Base-by-base conservation (phyloP, 2,888 invertebrate genomes). In the Cyaniris semiargus region DNA sequence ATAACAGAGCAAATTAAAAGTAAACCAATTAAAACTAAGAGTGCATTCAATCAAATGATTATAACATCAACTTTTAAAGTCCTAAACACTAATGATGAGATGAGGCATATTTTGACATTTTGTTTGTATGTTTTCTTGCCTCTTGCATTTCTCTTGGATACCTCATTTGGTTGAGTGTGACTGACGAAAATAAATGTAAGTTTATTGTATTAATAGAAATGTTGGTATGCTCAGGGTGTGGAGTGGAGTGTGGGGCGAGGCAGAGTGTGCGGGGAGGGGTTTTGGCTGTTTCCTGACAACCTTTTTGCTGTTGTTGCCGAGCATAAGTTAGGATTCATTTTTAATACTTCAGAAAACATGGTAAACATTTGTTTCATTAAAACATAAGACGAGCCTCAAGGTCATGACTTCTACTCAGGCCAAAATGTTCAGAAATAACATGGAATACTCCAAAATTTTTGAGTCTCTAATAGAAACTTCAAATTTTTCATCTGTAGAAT, bases 141-240 rank as follows among this genome's bases (percentile, higher is more conserved):
- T 44, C 44, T 44, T 13, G 44, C 10, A 13, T 44, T 3, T 44
- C 10, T 44, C 3, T 44, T 44, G 44, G 44, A 3, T 10, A 13
- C 15, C 1, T 66, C 27, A 31, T 66, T 27, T 66, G 66, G 66
- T 66, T 66, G 66, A 66, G 27, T 27, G 27, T 66, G 66, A 27
- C 66, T 27, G 31, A 31, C 1, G 18, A 15, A 85, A 87, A 79
- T 60, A 76, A 77, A 77, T 78, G 76, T 80, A 80, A 76, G 27
- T 78, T 79, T 78, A 80, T 78, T 78, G 80, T 38, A 92, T 91
- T 93, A 92, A 93, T 88, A 79, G 84, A 83, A 86, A 86, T 92
- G 92, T 93, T 92, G 91, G 91, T 93, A 91, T 93, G 93, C 93
- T 93, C 93, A 92, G 92, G 93, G 91, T 89, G 90, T 89, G 92